Percentiles rank a stretch among this genome's conserved stretches.
Evolutionary conservation across 2,888 invertebrate genomes (phyloP).

Genomic region (Leptothorax acervorum): DNA sequence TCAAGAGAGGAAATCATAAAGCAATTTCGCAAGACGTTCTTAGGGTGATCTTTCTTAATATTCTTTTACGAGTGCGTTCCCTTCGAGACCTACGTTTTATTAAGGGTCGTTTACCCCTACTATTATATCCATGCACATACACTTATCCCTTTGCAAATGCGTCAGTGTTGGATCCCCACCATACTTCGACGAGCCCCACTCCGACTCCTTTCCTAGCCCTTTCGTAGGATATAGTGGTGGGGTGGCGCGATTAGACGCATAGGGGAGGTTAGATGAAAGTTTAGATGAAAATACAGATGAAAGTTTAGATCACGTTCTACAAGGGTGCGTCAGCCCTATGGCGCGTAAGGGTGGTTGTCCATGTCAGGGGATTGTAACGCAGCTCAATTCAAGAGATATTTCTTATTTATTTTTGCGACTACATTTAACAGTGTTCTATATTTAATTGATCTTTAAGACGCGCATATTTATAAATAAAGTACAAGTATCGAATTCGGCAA

Average conservation of each 20-base stretch:
- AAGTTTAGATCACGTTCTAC: slow-evolving; percentile 57
- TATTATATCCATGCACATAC: slow-evolving; percentile 61
- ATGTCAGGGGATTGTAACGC: neutral
- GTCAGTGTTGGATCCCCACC: slow-evolving; percentile 72
- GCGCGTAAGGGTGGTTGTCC: neutral
- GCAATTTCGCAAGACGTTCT: slow-evolving; percentile 57
- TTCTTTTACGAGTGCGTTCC: slow-evolving; percentile 65
- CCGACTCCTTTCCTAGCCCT: slow-evolving; percentile 77
- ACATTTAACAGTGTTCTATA: neutral
- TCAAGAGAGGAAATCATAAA: slow-evolving; percentile 23
- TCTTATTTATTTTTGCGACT: slow-evolving; percentile 8
- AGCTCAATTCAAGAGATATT: neutral
- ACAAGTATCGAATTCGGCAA: neutral
- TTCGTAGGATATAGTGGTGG: slow-evolving; percentile 82
- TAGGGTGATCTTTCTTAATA: slow-evolving; percentile 65
- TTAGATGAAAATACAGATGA: slow-evolving; percentile 81
- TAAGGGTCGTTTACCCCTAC: slow-evolving; percentile 80
- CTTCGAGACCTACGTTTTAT: slow-evolving; percentile 78
- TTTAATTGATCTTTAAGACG: slow-evolving; percentile 8
- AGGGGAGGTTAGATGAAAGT: slow-evolving; percentile 85
- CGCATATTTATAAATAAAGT: neutral
- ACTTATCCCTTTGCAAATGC: slow-evolving; percentile 68
- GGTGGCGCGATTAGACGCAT: slow-evolving; percentile 83
- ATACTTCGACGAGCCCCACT: slow-evolving; percentile 71
- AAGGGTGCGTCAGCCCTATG: slow-evolving; percentile 78